These are phyloP conservation scores for Eristalis arbustorum DNA, from an alignment of 2,888 invertebrate species.

Conservation along the genomic window DNA sequence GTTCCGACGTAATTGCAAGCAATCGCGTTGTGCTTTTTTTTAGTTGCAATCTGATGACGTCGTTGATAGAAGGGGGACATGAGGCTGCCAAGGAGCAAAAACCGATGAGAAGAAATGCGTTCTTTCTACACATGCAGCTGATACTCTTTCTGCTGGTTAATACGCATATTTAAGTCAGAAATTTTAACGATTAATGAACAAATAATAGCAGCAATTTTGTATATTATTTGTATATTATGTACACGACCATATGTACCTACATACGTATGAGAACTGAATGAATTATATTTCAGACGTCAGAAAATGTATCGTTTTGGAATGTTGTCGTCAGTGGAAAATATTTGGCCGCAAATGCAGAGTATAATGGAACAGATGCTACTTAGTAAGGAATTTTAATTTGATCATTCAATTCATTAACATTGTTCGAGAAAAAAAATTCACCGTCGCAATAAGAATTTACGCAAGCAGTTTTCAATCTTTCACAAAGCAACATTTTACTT, in stretches of 20 bases:
- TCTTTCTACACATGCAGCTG: conserved; percentile 15
- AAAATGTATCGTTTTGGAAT: conserved; percentile 58
- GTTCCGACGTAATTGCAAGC: conserved; percentile 55
- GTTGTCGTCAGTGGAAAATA: conserved; percentile 57
- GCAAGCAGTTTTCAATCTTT: background rate
- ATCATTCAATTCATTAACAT: conserved; percentile 58
- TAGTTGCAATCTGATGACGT: conserved; percentile 67
- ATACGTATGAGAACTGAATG: conserved; percentile 44
- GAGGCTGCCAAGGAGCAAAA: conserved; percentile 31
- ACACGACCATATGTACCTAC: conserved; percentile 38
- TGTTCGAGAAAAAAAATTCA: conserved; percentile 27
- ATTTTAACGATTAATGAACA: conserved; percentile 47
- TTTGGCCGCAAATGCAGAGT: conserved; percentile 43
- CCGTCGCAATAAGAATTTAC: conserved; percentile 12
- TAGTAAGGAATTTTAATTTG: conserved; percentile 61
- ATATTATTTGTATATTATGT: background rate
- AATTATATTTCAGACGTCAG: conserved; percentile 50
- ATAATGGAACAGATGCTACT: conserved; percentile 50
- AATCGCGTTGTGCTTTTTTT: conserved; percentile 37
- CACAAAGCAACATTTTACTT: background rate
- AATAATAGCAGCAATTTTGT: conserved; percentile 34
- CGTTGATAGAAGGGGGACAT: conserved; percentile 18
- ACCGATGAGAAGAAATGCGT: conserved; percentile 25
- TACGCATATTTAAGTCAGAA: conserved; percentile 23
- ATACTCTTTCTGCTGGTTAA: conserved; percentile 23